Evolutionary conservation across 2,797 vertebrate species (phyloP), one percentile per base, ranked within the genome.

Genomic region (Micropoecilia bifurca): DNA sequence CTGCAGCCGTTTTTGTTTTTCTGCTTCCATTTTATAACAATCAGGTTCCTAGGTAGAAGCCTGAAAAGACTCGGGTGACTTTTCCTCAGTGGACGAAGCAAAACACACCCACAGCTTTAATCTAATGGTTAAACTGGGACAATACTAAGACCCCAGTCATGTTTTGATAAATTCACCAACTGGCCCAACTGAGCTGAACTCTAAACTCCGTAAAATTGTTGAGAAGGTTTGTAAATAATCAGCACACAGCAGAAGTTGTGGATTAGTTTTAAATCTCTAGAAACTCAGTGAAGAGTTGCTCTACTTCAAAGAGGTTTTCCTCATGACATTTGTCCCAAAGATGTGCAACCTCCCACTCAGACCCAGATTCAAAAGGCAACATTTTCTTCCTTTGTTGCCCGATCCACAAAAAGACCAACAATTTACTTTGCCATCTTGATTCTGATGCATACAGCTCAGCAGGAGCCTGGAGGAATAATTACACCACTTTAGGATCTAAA

Each of bases 401-500:
- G 75, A 61, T 55, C 63, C 46, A 39, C 80, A 87, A 20, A 76
- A 16, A 13, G 53, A 74, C 43, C 76, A 77, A 73, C 66, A 57
- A 71, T 45, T 71, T 71, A 71, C 25, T 78, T 80, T 1, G 0
- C 46, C 3, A 20, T 82, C 81, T 48, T 82, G n/a, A 80, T 53
- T 48, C 73, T 36, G 12, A 36, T 25, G 50, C 16, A 80, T 6
- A 46, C 20, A 59, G 36, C 75, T 28, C 74, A 83, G 33, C 55
- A 1, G 46, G 74, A 84, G 80, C 88, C 83, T 14, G 46, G 63
- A 88, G 82, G 81, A 80, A 80, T 88, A 90, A 91, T 90, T 81
- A 83, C 76, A 81, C 91, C 85, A 87, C 85, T 91, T 93, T 74
- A 80, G 50, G 73, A 85, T 87, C 82, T 80, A 87, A 91, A 91